Evolutionary conservation across 1,140 invertebrate species (phyloP).

Genomic region (Halesus radiatus): DNA sequence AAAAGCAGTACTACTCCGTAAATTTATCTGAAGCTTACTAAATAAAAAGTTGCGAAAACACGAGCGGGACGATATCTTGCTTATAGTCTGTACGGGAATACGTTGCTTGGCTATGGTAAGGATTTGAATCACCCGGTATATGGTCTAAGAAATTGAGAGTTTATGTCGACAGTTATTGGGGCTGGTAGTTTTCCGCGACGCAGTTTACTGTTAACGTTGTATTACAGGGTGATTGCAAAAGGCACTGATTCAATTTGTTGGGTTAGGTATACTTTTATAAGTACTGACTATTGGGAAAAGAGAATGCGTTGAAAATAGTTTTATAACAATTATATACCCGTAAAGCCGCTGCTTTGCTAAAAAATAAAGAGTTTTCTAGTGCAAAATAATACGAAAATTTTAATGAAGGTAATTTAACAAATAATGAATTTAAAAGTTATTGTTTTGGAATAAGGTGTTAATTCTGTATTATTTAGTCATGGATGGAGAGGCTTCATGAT

Average conservation of each 20-base stretch:
- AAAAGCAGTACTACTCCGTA: not conserved
- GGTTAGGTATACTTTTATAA: not conserved
- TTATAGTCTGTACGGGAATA: conserved; percentile 7
- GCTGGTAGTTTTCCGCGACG: conserved; percentile 42
- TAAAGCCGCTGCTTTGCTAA: too few species aligned
- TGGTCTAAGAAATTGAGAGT: conserved; percentile 51
- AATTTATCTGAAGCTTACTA: conserved; percentile 4
- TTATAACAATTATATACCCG: too few species aligned
- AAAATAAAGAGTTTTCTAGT: too few species aligned
- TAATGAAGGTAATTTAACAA: too few species aligned
- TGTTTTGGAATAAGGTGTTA: too few species aligned
- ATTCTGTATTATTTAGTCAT: too few species aligned
- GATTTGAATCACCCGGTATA: conserved; percentile 49
- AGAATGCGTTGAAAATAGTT: too few species aligned
- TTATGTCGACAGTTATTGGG: conserved; percentile 50
- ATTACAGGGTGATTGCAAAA: conserved; percentile 41
- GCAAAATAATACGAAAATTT: too few species aligned
- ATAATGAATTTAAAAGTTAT: too few species aligned
- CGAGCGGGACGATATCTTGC: conserved; percentile 3
- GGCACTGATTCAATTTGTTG: conserved; percentile 33
- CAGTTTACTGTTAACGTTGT: conserved; percentile 34
- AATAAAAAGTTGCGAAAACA: not conserved
- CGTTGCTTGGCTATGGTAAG: conserved; percentile 36
- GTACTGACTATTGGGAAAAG: not conserved
- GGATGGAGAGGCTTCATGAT: too few species aligned